Base-by-base conservation (phyloP, 2,888 invertebrate genomes). In the Sycophila texana region DNA sequence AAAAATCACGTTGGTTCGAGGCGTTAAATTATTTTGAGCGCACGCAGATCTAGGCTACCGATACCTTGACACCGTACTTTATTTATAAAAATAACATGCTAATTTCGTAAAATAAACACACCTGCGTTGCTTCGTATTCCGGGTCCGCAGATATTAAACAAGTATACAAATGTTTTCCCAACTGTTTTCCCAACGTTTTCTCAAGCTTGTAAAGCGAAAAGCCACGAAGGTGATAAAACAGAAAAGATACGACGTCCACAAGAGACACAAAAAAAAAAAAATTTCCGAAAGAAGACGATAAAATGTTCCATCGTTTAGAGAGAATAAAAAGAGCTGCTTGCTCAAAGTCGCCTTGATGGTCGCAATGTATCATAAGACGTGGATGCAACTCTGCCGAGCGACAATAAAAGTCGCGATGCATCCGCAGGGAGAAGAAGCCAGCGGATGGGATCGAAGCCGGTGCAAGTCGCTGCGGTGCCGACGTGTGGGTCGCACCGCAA, bases 401-500 rank as follows among this genome's bases (percentile, higher is more conserved):
- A 67, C 60, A 67, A 74, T 61, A 68, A 75, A 39, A 68, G 61
- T 58, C 53, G 51, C n/a, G 39, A 60, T n/a, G 4, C 30, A 22
- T 14, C 26, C 30, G 30, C 4, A 20, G 39, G 20, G 58, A 22
- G 58, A 12, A 18, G 55, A 60, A 49, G 14, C 49, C 18, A 26
- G 61, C 7, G 7, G 49, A 12, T n/a, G 10, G 2, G 57, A 10
- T 16, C 49, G 20, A 20, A 18, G 58, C 20, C 10, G 13, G 18
- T 2, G 20, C n/a, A 55, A 55, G 58, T 20, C n/a, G n/a, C n/a
- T n/a, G n/a, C 20, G 13, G 3, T 0, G 14, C 13, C 22, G 53
- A 70, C 16, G 76, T 63, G 68, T 63, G n/a, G 70, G 76, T 61
- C 22, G 75, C 10, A 20, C 22, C 58, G 49, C 26, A n/a, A n/a